Conservation (phyloP, 1,140 invertebrate genomes). For the Lucilia cuprina region DNA sequence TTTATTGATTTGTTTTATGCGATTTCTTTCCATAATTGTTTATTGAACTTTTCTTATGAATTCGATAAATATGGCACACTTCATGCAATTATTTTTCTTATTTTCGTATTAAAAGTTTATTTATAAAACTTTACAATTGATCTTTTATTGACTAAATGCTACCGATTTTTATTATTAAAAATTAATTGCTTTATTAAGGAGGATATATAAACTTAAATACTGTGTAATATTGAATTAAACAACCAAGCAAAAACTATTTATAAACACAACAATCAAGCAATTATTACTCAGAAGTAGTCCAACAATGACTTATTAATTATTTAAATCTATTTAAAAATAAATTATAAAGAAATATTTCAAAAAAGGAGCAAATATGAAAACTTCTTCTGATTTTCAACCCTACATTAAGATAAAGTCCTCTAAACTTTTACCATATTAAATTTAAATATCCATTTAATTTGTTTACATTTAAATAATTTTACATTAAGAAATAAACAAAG, state of each 20-base stretch:
- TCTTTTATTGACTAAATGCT: neutral
- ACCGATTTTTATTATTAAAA: neutral
- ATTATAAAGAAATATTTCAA: too few relatives aligned
- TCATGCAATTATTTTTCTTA: constrained; percentile 2
- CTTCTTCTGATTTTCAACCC: too few relatives aligned
- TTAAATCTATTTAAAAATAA: too few relatives aligned
- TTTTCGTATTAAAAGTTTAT: neutral
- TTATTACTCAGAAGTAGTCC: too few relatives aligned
- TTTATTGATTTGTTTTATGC: constrained; percentile 6
- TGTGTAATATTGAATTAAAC: neutral
- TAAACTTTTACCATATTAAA: neutral
- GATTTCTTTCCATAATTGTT: constrained; percentile 5
- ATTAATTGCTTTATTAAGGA: constrained; percentile 8
- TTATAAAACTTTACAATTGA: constrained; percentile 26
- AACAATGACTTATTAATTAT: too few relatives aligned
- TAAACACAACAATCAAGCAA: too few relatives aligned
- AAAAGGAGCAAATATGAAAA: too few relatives aligned
- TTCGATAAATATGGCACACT: constrained; percentile 14
- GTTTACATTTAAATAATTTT: neutral
- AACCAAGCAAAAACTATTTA: neutral
- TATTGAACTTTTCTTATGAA: constrained; percentile 19
- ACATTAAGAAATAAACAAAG: neutral
- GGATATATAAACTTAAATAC: neutral
- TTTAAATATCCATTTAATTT: neutral
- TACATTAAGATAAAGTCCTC: too few relatives aligned